Conservation (phyloP, 1,140 invertebrate species). For the Zaprionus vittiger region DNA sequence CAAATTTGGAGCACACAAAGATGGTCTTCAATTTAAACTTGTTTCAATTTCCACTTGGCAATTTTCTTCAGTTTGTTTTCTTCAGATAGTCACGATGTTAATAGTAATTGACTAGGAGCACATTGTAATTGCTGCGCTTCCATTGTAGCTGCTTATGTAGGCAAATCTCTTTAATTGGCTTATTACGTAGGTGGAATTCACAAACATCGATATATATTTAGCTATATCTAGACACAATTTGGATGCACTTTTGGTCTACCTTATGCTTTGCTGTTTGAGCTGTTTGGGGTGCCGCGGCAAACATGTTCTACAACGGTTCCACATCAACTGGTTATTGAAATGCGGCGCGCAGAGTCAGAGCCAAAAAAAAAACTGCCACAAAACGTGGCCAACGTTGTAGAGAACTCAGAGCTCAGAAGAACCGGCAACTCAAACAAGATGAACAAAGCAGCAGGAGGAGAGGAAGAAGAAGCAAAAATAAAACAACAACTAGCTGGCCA, state of each 20-base stretch:
- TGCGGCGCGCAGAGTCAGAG: constrained; percentile 13
- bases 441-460: constrained; percentile 39
- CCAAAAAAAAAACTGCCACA: constrained; percentile 30
- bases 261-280: constrained; percentile 40
- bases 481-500: constrained; percentile 43
- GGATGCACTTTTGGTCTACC: constrained; percentile 36
- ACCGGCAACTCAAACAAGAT: constrained; percentile 29
- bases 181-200: constrained; percentile 1
- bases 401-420: constrained; percentile 29
- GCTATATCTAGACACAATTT: neutral
- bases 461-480: constrained; percentile 42
- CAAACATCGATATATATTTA: neutral
- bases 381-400: constrained; percentile 26
- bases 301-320: constrained; percentile 71
- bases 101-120: neutral
- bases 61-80: neutral
- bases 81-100: constrained; percentile 5
- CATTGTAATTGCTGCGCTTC: neutral
- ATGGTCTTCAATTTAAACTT: too few species aligned
- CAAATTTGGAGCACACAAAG: too few species aligned
- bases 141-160: neutral
- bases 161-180: neutral
- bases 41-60: neutral
- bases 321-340: constrained; percentile 68
- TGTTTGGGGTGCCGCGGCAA: constrained; percentile 46